A percentile compares a stretch with the other conserved stretches of the same genome.
Evolutionary conservation across 2,113 vertebrate species (phyloP).

Genomic region (Apodemus speciosus): DNA sequence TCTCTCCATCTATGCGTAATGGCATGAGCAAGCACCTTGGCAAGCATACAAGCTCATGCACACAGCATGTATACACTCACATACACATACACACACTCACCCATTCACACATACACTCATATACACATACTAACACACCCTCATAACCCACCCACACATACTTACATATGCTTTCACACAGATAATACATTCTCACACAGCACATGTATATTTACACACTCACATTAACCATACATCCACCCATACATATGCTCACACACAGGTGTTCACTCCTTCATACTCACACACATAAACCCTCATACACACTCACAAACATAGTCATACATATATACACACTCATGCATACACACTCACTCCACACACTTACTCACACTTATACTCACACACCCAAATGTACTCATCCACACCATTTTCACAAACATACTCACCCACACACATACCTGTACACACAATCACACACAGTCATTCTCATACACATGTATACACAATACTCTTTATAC

Average conservation of each 20-base stretch:
- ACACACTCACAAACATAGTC: too few relatives aligned
- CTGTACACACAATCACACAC: background rate
- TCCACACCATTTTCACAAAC: background rate
- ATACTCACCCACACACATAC: background rate
- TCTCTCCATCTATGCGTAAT: background rate
- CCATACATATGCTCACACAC: background rate
- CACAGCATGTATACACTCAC: too few relatives aligned
- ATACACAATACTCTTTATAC: background rate
- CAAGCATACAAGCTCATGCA: background rate
- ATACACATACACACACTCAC: background rate
- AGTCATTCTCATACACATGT: background rate
- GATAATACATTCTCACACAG: background rate
- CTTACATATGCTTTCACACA: background rate
- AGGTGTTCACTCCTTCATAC: background rate
- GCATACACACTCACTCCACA: background rate
- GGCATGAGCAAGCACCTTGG: background rate
- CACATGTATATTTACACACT: background rate
- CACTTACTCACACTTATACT: background rate
- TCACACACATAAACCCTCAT: too few relatives aligned
- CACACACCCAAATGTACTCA: background rate
- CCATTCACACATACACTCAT: background rate
- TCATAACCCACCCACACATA: background rate
- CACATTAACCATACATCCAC: background rate
- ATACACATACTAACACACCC: background rate
- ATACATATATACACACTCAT: background rate